Percentiles rank a stretch among this genome's conserved stretches.
These are phyloP conservation scores for Tetragnatha montana DNA, from an alignment of 2,888 invertebrate species.

Conservation along the genomic window DNA sequence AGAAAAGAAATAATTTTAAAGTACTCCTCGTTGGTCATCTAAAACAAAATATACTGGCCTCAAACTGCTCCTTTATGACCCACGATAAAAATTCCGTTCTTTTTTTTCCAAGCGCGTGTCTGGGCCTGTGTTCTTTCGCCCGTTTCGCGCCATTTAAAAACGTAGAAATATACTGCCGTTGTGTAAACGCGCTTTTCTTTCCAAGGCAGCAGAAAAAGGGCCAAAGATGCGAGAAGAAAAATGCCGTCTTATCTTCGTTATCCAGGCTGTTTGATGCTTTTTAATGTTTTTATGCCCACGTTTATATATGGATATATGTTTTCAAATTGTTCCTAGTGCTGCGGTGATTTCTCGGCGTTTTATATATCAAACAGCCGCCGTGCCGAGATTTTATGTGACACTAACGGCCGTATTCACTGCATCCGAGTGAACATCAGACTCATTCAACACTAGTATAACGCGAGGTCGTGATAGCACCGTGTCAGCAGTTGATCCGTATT, in stretches of 20 bases:
- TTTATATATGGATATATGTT: constrained; percentile 49
- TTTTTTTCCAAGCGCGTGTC: constrained; percentile 2
- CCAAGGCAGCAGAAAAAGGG: background rate
- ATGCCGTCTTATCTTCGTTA: constrained; percentile 41
- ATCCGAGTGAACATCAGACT: too few species aligned
- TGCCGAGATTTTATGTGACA: constrained; percentile 57
- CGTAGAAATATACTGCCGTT: constrained; percentile 44
- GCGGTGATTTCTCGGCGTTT: constrained; percentile 39
- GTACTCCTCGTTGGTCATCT: constrained; percentile 32
- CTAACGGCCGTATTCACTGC: too few species aligned
- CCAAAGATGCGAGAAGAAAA: constrained; percentile 28
- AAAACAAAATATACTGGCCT: constrained; percentile 47
- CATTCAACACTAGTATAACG: too few species aligned
- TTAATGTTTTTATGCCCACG: constrained; percentile 56
- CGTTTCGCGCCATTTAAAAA: constrained; percentile 59
- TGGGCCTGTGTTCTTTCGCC: too few species aligned
- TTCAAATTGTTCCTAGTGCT: constrained; percentile 18
- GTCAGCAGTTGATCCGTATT: too few species aligned
- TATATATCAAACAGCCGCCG: constrained; percentile 42
- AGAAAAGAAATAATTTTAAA: constrained; percentile 47
- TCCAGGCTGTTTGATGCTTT: constrained; percentile 54
- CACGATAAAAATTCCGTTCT: constrained; percentile 46
- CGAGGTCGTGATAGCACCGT: too few species aligned
- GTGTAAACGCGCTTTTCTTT: constrained; percentile 10
- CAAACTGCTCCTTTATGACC: constrained; percentile 58